Conservation (phyloP, 2,888 invertebrate species). For the Eubasilissa splendida region DNA sequence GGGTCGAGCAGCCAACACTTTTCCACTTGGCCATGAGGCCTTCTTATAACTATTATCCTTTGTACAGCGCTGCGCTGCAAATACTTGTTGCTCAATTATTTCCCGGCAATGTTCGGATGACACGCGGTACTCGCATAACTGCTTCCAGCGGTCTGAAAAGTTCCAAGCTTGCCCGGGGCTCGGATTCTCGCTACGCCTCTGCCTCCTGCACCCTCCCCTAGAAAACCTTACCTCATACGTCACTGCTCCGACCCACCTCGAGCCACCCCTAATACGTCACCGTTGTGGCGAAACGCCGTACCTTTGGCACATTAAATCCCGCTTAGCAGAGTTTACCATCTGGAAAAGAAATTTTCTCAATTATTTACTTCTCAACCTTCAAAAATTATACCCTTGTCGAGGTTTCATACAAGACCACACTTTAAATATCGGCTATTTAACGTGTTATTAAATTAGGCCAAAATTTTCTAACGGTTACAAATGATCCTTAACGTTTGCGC, state of each 20-base stretch:
- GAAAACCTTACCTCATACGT: background rate
- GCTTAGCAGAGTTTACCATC: background rate
- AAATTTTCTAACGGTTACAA: too few species aligned
- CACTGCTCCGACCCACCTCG: background rate
- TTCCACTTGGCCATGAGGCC: too few species aligned
- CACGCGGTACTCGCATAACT: too few species aligned
- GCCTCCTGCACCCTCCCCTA: background rate
- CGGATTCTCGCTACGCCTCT: background rate
- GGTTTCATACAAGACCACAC: too few species aligned
- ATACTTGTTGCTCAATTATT: slow-evolving; percentile 6
- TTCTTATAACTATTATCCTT: background rate
- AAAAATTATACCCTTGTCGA: too few species aligned
- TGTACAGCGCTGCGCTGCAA: background rate
- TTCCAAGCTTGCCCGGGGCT: too few species aligned
- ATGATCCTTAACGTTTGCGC: too few species aligned
- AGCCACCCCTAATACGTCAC: slow-evolving; percentile 16
- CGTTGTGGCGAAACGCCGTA: slow-evolving; percentile 13
- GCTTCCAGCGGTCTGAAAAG: too few species aligned
- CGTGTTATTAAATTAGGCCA: background rate
- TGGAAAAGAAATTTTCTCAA: background rate
- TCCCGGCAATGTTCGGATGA: too few species aligned
- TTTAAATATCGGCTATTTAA: background rate
- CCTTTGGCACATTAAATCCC: background rate
- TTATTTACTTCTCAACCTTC: background rate
- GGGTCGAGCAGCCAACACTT: too few species aligned